Evolutionary conservation across 2,113 vertebrate genomes (phyloP), one percentile per base, ranked within the genome.

Genomic region (Notechis scutatus): DNA sequence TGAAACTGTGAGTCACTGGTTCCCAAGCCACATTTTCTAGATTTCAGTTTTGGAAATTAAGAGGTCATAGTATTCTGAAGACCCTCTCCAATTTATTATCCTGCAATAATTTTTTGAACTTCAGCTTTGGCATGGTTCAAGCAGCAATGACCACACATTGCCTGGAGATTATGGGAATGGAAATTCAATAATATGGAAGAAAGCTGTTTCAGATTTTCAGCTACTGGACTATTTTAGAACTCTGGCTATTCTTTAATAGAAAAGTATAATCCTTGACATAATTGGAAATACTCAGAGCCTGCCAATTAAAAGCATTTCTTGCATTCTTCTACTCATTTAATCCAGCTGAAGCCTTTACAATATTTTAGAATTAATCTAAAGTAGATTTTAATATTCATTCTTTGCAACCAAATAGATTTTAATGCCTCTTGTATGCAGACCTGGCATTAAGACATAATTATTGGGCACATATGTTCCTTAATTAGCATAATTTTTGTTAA

Each of bases 311-410:
- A 47, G 26, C 42, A 55, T 94, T 96, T 95, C 93, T 94, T 94
- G 92, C 85, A 57, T 29, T 94, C 90, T 95, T 81, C 87, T 93
- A 88, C 96, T 94, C 95, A 93, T 96, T 96, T 96, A 96, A 97
- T 96, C 91, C 92, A 29, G 23, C 55, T 95, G 95, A 97, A 95
- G 85, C 15, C n/a, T 94, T 94, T 95, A 95, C 34, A 93, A 94
- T 93, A 85, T 81, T 92, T 39, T 93, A 94, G 93, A 95, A 94
- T 91, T 90, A 59, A 81, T 64, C 93, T 90, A 0, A 8, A 95
- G 86, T 61, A 93, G 87, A 91, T 34, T 87, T 94, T 92, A 90
- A 45, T 24, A 18, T 47, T 87, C 90, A 59, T 94, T 95, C 29
- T 69, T 69, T 69, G 61, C 26, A 64, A 64, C 59, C 26, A 64